A percentile compares a stretch with the other conserved stretches of the same genome.
Conservation (phyloP, 2,113 vertebrate genomes). For the Notothenia coriiceps region DNA sequence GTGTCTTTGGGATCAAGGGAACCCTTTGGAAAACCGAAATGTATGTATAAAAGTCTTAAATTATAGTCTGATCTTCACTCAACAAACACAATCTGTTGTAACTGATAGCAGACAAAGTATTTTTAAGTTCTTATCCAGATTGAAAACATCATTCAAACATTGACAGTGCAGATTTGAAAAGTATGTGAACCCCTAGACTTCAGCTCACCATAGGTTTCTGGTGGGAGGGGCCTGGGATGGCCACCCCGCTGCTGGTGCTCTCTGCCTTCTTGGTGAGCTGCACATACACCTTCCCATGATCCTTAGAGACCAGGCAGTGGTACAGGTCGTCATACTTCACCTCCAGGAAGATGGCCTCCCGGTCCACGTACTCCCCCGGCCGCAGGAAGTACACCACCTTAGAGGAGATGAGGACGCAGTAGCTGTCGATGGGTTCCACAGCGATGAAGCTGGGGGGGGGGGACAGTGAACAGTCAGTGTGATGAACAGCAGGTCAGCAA, state of each 20-base stretch:
- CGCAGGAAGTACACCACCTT: conserved; percentile 96
- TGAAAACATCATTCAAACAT: too few relatives aligned
- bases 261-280: conserved; percentile 97
- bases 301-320: conserved; percentile 97
- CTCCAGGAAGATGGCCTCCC: conserved; percentile 96
- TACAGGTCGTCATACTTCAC: conserved; percentile 97
- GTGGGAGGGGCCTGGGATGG: conserved; percentile 95
- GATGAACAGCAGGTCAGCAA: not conserved
- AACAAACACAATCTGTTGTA: too few relatives aligned
- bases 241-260: conserved; percentile 90
- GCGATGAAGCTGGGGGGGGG: conserved; percentile 90
- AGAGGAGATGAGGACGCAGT: conserved; percentile 96
- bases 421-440: conserved; percentile 92
- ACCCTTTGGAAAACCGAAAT: too few relatives aligned
- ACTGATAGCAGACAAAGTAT: too few relatives aligned
- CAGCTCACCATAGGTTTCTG: conserved; percentile 96
- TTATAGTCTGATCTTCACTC: too few relatives aligned
- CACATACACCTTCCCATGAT: conserved; percentile 95
- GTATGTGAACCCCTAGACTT: too few relatives aligned
- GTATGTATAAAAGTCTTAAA: too few relatives aligned
- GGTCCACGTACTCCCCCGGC: conserved; percentile 88
- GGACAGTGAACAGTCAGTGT: not conserved
- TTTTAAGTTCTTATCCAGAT: too few relatives aligned
- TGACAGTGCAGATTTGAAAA: too few relatives aligned
- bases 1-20: too few relatives aligned